These are phyloP conservation scores for Caenorhabditis doughertyi DNA, from an alignment of 2,888 invertebrate genomes.

Conservation along the genomic window DNA sequence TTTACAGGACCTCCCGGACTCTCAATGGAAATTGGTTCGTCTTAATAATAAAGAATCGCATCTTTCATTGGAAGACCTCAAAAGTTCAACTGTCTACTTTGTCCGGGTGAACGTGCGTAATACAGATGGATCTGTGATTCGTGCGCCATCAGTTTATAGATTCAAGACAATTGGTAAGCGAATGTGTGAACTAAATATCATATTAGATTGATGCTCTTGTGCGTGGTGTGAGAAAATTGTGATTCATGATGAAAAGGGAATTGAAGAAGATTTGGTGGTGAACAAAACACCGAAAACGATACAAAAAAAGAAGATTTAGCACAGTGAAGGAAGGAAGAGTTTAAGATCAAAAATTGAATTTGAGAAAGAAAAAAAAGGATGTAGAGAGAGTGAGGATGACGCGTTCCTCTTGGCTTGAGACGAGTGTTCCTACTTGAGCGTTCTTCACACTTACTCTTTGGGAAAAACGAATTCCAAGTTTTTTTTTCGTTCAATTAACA, in stretches of 20 bases:
- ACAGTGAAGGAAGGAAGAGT: constrained; percentile 29
- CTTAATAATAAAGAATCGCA: constrained; percentile 73
- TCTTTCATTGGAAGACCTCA: constrained; percentile 73
- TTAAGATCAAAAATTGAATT: constrained; percentile 53
- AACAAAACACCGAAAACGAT: constrained; percentile 2
- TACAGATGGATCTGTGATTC: constrained; percentile 75
- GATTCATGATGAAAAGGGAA: constrained; percentile 28
- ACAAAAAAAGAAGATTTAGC: background rate
- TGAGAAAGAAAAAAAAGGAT: constrained; percentile 5
- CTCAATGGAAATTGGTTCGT: constrained; percentile 75
- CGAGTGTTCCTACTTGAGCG: constrained; percentile 26
- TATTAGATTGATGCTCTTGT: background rate
- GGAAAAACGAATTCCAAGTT: background rate
- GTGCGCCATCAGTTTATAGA: constrained; percentile 78
- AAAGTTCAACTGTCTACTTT: constrained; percentile 79
- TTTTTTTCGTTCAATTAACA: constrained; percentile 9
- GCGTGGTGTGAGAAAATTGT: constrained; percentile 15
- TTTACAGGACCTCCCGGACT: constrained; percentile 65
- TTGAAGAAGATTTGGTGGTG: background rate
- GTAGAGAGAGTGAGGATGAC: too few species aligned
- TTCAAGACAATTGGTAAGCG: constrained; percentile 80
- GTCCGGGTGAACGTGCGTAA: constrained; percentile 78
- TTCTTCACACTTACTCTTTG: constrained; percentile 13
- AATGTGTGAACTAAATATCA: constrained; percentile 35
- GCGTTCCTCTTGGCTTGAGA: constrained; percentile 6